phyloP scores from a whole-genome alignment of 1,140 invertebrate species.

The Macrobrachium rosenbergii region DNA sequence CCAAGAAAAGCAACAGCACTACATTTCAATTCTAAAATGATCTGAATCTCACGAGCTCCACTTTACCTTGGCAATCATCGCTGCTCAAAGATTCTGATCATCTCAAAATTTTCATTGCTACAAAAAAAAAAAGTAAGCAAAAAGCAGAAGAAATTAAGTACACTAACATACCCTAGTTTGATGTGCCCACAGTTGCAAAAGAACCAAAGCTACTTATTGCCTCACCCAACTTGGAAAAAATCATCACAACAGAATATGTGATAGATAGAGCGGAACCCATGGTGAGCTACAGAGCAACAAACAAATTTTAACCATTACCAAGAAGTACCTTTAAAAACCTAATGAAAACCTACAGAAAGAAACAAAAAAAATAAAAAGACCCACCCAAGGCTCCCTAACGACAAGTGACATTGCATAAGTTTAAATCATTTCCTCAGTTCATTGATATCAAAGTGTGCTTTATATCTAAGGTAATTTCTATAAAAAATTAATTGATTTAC shows the following conservation, averaged over 20 bases:
- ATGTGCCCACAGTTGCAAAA: constrained; percentile 56
- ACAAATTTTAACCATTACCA: constrained; percentile 30
- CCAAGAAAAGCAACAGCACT: constrained; percentile 22
- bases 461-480: background rate
- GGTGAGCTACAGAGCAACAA: constrained; percentile 54
- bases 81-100: constrained; percentile 7
- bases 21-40: constrained; percentile 39
- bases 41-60: background rate
- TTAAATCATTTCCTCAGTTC: constrained; percentile 20
- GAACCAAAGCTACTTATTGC: constrained; percentile 56
- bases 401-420: constrained; percentile 34
- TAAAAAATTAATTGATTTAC: no score
- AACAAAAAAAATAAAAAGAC: constrained; percentile 38
- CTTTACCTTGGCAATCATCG: background rate
- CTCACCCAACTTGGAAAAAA: constrained; percentile 47
- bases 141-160: constrained; percentile 26
- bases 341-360: constrained; percentile 32
- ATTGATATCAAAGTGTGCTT: constrained; percentile 7
- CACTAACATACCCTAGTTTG: constrained; percentile 54
- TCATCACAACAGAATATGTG: constrained; percentile 29
- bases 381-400: constrained; percentile 39
- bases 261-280: constrained; percentile 46
- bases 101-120: constrained; percentile 49
- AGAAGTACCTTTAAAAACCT: constrained; percentile 35
- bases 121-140: constrained; percentile 22